Base-by-base conservation (phyloP, 2,888 invertebrate genomes). In the Sinopyrophorus schimmeli region DNA sequence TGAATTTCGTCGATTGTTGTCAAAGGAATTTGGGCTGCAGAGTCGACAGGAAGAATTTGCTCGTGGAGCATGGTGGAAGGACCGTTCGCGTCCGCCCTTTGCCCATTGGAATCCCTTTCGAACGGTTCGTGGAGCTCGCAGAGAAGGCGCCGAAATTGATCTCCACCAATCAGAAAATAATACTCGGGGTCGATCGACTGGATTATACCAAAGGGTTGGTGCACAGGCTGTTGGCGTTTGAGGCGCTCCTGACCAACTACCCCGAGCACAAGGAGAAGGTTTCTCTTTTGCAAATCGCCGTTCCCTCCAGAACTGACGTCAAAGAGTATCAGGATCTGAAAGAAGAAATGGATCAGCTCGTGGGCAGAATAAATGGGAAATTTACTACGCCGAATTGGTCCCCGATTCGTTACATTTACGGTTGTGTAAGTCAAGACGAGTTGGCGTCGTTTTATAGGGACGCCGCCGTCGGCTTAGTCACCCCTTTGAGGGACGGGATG, bases 331-430 rank as follows among this genome's bases (percentile, higher is more conserved):
- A 90, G 61, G 92, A 92, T 57, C 74, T 93, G 46, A 93, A 93
- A 65, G 88, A 92, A 62, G 91, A 92, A 70, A 89, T 93, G 78
- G 92, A 93, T 71, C 92, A 92, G 66, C 69, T 92, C 37, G 91
- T 93, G 31, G 92, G 89, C 10, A 78, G 87, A 47, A 92, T 93
- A 48, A 93, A 93, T 67, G 92, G 92, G 9, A 82, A 86, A 46
- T 92, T 92, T 64, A 90, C 92, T 0, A 92, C 92, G 0, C 89
- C 92, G 0, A 91, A 90, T 69, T 93, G 93, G 93, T 91, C 92
- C 0, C 93, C 93, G 0, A 92, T 93, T 58, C 80, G 85, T 28
- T 92, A 92, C 59, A 92, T 92, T 59, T 92, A 89, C 67, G 92
- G 92, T 5, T 91, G 89, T 67, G 87, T 92, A 1, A 87, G 85